Evolutionary conservation across 2,113 vertebrate genomes (phyloP).

Genomic region (Cavia aperea): DNA sequence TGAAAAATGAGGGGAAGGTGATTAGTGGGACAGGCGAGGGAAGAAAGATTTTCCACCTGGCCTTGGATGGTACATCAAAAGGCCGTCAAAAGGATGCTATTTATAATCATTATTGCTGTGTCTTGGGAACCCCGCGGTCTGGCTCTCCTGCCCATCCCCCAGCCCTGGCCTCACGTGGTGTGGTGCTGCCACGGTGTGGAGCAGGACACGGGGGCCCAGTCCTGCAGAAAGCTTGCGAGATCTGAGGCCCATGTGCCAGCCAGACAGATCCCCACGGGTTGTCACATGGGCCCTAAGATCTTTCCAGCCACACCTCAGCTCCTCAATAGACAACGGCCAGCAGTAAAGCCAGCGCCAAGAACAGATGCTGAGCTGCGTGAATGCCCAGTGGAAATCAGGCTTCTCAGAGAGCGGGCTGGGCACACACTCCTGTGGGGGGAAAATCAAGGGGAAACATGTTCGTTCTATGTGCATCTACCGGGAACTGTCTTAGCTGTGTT

Average conservation of each 20-base stretch:
- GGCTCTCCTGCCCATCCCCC: background rate
- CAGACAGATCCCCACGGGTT: background rate
- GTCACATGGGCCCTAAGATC: background rate
- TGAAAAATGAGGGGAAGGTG: slow-evolving; percentile 81
- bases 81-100: slow-evolving; percentile 75
- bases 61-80: slow-evolving; percentile 82
- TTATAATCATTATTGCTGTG: slow-evolving; percentile 79
- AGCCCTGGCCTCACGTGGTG: background rate
- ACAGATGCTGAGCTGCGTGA: too few relatives aligned
- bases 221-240: background rate
- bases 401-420: background rate
- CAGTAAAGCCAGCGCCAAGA: background rate
- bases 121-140: slow-evolving; percentile 54
- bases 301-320: background rate
- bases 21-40: slow-evolving; percentile 77
- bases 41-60: slow-evolving; percentile 82
- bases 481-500: background rate
- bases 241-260: background rate
- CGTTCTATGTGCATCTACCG: background rate
- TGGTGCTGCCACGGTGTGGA: background rate
- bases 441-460: accelerated
- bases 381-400: background rate
- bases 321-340: background rate
- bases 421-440: background rate
- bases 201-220: background rate